Evolutionary conservation across 2,888 invertebrate genomes (phyloP), one percentile per base, ranked within the genome.

Genomic region (Acrobasis suavella): DNA sequence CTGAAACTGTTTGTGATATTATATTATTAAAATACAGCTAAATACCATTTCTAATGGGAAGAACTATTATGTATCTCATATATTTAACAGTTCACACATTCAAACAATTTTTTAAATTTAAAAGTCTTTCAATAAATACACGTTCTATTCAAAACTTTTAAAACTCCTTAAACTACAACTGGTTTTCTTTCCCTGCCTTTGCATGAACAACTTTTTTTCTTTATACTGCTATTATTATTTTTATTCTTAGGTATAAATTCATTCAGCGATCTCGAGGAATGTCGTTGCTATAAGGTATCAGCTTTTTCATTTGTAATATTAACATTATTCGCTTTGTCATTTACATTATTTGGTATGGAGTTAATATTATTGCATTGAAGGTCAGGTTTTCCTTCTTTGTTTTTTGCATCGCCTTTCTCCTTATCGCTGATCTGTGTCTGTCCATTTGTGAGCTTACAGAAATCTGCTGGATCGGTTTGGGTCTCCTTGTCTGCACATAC

Each of bases 141-240:
- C 7, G 32, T 32, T 32, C 32, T 7, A 8, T 32, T 32, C 32
- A 32, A 50, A 50, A 17, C n/a, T n/a, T 52, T 12, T 12, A 22
- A 39, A 15, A 39, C 60, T 56, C 38, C 68, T 77, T 74, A 90
- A 32, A 90, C 91, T 63, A 91, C 71, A 32, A 92, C 83, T 0
- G 91, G 91, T 72, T 83, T 86, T n/a, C 91, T 71, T 68, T 84
- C 88, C 61, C 84, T 86, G 60, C 86, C 70, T 74, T 83, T 90
- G 75, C 91, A 91, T 38, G 91, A 91, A 70, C 91, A 91, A 72
- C 86, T 87, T 71, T 90, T 89, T 70, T 87, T 87, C 69, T 76
- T 86, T 16, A 82, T 77, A 72, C 80, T 77, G 65, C 67, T 67
- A 59, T 81, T 67, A 59, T 81, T 78, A 64, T 80, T 32, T 32